Base-by-base conservation (phyloP, 2,888 invertebrate species). In the Aleiodes testaceus region DNA sequence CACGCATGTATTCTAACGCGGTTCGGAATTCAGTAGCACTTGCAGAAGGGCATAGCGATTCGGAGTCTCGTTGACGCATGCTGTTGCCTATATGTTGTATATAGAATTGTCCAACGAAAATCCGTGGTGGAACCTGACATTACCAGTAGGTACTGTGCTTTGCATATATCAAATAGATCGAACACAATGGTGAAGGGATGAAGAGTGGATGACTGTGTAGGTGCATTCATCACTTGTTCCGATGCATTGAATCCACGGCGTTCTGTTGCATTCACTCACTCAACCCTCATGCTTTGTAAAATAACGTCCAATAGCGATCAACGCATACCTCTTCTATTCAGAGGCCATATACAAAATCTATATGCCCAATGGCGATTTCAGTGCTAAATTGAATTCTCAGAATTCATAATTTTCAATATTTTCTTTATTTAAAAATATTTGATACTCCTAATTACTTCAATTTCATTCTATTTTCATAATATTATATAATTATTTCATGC, bases 361-460 rank as follows among this genome's bases (percentile, higher is more conserved):
- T 75, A 80, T 82, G 81, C 80, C 82, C 81, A 71, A 77, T 76
- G 84, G 83, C 63, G 79, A 78, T 72, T 61, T 61, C 75, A 68
- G 71, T 52, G 47, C 47, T 53, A 84, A 84, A 84, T 82, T 63
- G 44, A 11, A 44, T 61, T 12, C 18, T 61, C 16, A n/a, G n/a
- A 44, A 42, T 55, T 36, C 9, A 20, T 11, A 11, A 0, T 36
- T 36, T 36, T 36, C 7, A 36, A 36, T 9, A 36, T 1, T 36
- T 36, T 36, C 9, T 36, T 36, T 2, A 7, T 36, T 36, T 6
- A 36, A 36, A 9, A 36, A 36, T 36, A 36, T 6, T 36, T 36
- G 2, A 36, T 36, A 36, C 7, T 1, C 3, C 9, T 36, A 36
- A 36, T 36, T 36, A 36, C 11, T 36, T 36, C 2, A 36, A 36